Percentiles rank a stretch among this genome's conserved stretches.
Evolutionary conservation across 2,797 vertebrate genomes (phyloP).

Genomic region (Tachyglossus aculeatus): DNA sequence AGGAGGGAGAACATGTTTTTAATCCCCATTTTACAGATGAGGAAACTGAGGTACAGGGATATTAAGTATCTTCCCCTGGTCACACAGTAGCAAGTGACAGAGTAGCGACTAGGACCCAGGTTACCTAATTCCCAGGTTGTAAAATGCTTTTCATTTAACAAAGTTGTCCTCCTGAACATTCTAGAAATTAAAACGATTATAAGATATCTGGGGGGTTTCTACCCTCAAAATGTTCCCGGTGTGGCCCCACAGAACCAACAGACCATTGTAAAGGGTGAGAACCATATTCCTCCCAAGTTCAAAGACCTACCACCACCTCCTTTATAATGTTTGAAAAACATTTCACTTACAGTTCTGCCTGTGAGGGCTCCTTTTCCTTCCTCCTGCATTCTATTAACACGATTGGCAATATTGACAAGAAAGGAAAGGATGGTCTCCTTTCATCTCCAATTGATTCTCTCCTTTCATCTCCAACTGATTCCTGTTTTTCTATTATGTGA

Average conservation of each 20-base stretch:
- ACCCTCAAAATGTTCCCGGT: slow-evolving; percentile 20
- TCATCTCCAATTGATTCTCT: slow-evolving; percentile 22
- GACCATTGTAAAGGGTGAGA: slow-evolving; percentile 27
- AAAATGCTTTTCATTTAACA: background rate
- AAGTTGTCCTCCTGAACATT: slow-evolving; percentile 15
- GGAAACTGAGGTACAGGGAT: no score
- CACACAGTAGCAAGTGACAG: no score
- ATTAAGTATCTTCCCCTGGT: no score
- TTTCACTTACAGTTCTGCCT: slow-evolving; percentile 35
- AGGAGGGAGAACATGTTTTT: no score
- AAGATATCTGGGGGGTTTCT: slow-evolving; percentile 38
- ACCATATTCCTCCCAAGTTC: slow-evolving; percentile 23
- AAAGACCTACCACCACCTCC: slow-evolving; percentile 35
- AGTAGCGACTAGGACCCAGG: no score
- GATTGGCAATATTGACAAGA: no score
- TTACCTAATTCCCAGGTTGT: no score
- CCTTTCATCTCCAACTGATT: background rate
- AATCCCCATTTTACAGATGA: no score
- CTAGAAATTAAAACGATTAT: slow-evolving; percentile 37
- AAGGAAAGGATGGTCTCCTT: background rate
- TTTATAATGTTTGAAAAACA: slow-evolving; percentile 16
- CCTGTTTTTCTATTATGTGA: background rate
- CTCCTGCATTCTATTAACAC: slow-evolving; percentile 26
- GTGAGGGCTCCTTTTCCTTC: slow-evolving; percentile 37
- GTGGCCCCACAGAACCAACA: background rate